phyloP scores from a whole-genome alignment of 2,113 vertebrate species.

The Camarhynchus parvulus region DNA sequence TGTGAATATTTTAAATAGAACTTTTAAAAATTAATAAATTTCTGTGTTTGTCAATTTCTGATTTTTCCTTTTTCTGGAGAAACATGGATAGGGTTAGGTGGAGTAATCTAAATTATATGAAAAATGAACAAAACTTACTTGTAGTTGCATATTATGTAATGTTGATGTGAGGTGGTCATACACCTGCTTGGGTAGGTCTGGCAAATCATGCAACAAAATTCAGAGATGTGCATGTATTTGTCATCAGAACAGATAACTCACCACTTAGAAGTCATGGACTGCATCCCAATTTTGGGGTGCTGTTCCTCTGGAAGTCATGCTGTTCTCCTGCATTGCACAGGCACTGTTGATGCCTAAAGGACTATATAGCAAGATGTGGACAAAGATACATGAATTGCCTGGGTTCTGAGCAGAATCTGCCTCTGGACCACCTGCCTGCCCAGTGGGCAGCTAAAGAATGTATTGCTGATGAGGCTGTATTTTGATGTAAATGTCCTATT shows the following conservation, averaged over 20 bases:
- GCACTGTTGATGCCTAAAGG: not conserved
- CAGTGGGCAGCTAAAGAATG: not conserved
- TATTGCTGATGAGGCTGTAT: not conserved
- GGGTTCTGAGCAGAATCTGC: not conserved
- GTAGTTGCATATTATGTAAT: not conserved
- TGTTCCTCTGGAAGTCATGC: not conserved
- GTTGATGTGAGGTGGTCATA: not conserved
- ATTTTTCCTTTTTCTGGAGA: not conserved
- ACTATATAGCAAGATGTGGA: not conserved
- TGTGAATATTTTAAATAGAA: not conserved
- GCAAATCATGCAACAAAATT: not conserved
- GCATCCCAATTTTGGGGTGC: fast-evolving
- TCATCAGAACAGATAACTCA: not conserved
- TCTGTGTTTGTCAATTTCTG: not conserved
- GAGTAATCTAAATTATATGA: not conserved
- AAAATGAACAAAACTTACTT: not conserved
- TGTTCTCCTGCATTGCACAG: not conserved
- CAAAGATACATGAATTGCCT: not conserved
- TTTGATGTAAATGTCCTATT: not conserved
- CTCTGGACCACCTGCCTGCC: not conserved
- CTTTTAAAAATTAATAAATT: not conserved
- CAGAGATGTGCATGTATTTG: not conserved
- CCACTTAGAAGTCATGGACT: not conserved
- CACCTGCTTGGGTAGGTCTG: fast-evolving
- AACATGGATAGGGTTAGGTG: not conserved